These are phyloP conservation scores for Dendropsophus ebraccatus DNA, from an alignment of 2,113 vertebrate species.

Conservation along the genomic window DNA sequence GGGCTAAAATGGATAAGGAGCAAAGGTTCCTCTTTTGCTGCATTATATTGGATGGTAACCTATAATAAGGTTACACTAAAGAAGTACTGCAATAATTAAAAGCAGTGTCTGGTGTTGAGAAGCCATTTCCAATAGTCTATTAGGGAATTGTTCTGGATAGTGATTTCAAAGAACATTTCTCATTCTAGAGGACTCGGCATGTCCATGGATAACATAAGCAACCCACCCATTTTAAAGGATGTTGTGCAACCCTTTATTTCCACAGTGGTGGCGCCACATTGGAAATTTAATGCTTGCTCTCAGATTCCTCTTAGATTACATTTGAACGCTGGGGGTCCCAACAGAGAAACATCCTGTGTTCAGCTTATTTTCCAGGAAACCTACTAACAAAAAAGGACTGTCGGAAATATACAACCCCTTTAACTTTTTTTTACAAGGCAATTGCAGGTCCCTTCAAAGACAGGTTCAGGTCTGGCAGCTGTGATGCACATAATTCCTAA, in stretches of 20 bases:
- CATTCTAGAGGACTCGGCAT: not conserved
- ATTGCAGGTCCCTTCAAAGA: not conserved
- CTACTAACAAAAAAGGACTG: not conserved
- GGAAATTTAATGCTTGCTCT: not conserved
- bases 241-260: not conserved
- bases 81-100: not conserved
- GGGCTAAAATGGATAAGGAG: not conserved
- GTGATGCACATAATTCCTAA: not conserved
- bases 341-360: not conserved
- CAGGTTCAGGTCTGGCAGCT: not conserved
- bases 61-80: not conserved
- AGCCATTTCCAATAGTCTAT: not conserved
- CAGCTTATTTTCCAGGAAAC: not conserved
- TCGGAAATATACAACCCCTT: not conserved
- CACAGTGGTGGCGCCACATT: not conserved
- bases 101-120: not conserved
- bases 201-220: not conserved
- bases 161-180: not conserved
- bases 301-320: not conserved
- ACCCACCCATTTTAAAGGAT: not conserved
- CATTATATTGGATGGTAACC: conserved; percentile 8
- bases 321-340: not conserved
- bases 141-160: not conserved
- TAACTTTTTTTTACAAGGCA: not conserved
- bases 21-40: not conserved